Conservation (phyloP, 2,888 invertebrate species). For the Drosophila neonasuta region DNA sequence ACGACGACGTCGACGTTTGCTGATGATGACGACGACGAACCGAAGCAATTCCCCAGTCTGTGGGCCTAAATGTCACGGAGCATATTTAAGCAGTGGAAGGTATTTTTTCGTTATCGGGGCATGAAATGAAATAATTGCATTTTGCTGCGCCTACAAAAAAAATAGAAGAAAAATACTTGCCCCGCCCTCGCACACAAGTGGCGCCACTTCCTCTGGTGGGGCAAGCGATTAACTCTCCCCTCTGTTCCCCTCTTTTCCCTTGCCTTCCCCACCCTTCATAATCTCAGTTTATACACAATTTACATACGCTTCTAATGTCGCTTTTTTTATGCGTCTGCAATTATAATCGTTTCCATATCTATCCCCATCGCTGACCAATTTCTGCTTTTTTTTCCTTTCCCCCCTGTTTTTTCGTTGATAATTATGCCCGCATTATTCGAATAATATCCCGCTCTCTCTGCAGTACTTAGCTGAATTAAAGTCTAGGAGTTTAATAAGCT, state of each 20-base stretch:
- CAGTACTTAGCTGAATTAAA: constrained; percentile 10
- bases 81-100: constrained; percentile 5
- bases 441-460: constrained; percentile 1
- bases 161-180: constrained; percentile 4
- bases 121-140: constrained; percentile 73
- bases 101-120: constrained; percentile 46
- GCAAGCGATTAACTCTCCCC: constrained; percentile 15
- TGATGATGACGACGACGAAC: constrained; percentile 23
- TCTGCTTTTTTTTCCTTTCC: constrained; percentile 33
- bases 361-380: constrained; percentile 40
- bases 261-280: background rate
- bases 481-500: constrained; percentile 61
- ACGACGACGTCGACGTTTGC: constrained; percentile 27
- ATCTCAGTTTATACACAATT: constrained; percentile 24
- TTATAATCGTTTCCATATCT: constrained; percentile 54
- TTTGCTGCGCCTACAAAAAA: constrained; percentile 65
- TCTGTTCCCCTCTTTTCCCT: background rate
- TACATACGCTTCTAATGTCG: constrained; percentile 11
- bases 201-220: constrained; percentile 12
- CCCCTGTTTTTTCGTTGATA: constrained; percentile 29
- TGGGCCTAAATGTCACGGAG: constrained; percentile 52
- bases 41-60: constrained; percentile 58
- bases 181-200: constrained; percentile 6
- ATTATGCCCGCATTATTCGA: constrained; percentile 66
- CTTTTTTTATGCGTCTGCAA: constrained; percentile 27